Evolutionary conservation across 2,113 vertebrate genomes (phyloP), one percentile per base, ranked within the genome.

Genomic region (Nettapus auritus): DNA sequence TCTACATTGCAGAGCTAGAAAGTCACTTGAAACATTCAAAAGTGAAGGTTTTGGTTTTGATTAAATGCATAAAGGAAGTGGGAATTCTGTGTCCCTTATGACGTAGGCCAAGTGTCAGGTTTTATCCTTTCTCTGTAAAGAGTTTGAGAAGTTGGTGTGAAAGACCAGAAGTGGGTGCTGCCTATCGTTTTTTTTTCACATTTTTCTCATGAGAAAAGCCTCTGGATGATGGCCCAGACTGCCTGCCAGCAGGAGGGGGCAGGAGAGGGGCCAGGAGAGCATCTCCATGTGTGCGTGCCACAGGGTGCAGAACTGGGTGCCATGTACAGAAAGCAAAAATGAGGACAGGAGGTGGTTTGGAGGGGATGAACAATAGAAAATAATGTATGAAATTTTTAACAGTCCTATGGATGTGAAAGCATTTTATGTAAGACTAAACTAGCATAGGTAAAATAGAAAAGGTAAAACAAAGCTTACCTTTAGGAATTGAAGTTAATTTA

Each of bases 401-500:
- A 80, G 59, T 48, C 3, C 3, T 60, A 25, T 21, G 17, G 22
- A 12, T 57, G 19, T 18, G 50, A 31, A 68, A 73, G 53, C 13
- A 3, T 52, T 75, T 64, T 75, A 14, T 89, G 56, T 55, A 80
- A n/a, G 57, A 63, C 2, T 36, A 6, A 23, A 11, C 8, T 31
- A 42, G 21, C 67, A 6, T 44, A 68, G 28, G 21, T 56, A 15
- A 80, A 70, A 16, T 22, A 68, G 57, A 44, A 59, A 74, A 85
- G 12, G 28, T 59, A 40, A 90, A 86, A 71, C 29, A 74, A 84
- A 88, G 38, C 96, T 64, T 98, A 99, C 99, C 99, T 99, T 99
- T 99, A 82, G 99, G 99, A 82, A 99, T 56, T 42, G 99, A 98
- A 22, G 99, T 99, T 50, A 99, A 97, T 96, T 98, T 99, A 36